Base-by-base conservation (phyloP, 1,140 invertebrate species). In the Diachasmimorpha longicaudata region DNA sequence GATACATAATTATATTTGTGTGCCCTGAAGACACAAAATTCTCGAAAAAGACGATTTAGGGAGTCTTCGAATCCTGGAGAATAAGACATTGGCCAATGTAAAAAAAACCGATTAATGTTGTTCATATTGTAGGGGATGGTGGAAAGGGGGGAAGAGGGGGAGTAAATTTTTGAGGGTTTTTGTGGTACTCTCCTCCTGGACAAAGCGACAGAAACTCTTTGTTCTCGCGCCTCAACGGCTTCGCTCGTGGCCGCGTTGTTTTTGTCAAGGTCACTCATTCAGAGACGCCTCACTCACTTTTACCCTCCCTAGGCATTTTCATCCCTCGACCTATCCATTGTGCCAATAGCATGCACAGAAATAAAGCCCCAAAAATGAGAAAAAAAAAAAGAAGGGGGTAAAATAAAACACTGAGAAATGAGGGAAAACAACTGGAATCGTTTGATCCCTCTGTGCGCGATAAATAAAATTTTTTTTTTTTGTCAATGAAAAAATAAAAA, bases 201-300 rank as follows among this genome's bases (percentile, higher is more conserved):
- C 83, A 84, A 84, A 85, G 79, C 80, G 80, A 83, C 81, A 82
- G 82, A 85, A 82, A 78, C 79, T 83, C 84, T 85, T 84, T 85
- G 84, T 85, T 84, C 84, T 81, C 81, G 77, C 75, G 78, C 79
- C 80, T 84, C 81, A 85, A 84, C 81, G 83, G 81, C 79, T 82
- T 82, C 79, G 72, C 74, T 81, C 79, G 79, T 79, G 79, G 78
- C 75, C 81, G 80, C 80, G 80, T 82, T 83, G 80, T 84, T 85
- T n/a, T 85, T 84, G 83, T 83, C 83, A 86, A 85, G 85, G 85
- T 86, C 85, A 86, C 80, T 83, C 83, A 83, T 85, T 86, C 81
- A 85, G 25, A 44, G 21, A 25, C 37, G 37, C 37, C 31, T 70
- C 68, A 46, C 36, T 73, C 39, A 23, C 72, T 67, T n/a, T 72